Conservation (phyloP, 2,797 vertebrate species). For the Mormyrops boulengeri region DNA sequence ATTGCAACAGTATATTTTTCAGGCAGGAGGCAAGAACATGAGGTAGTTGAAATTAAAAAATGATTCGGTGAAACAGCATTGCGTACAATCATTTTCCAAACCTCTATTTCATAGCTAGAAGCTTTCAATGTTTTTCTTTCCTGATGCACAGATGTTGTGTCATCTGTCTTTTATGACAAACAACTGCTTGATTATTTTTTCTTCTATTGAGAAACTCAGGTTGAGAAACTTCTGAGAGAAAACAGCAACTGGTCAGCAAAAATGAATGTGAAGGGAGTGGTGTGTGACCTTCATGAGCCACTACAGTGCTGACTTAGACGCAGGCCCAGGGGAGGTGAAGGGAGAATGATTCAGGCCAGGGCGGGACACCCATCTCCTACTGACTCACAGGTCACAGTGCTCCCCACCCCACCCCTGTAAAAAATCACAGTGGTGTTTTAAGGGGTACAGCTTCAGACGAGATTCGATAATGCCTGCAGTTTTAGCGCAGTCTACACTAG, state of each 20-base stretch:
- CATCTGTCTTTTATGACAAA: constrained; percentile 6
- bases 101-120: not conserved
- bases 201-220: not conserved
- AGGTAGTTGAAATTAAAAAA: constrained; percentile 17
- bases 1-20: constrained; percentile 20
- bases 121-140: constrained; percentile 25
- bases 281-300: constrained; percentile 20
- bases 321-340: constrained; percentile 11
- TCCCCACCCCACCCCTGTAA: constrained; percentile 24
- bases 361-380: constrained; percentile 18
- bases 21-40: not conserved
- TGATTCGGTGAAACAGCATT: constrained; percentile 19
- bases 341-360: constrained; percentile 20
- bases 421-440: constrained; percentile 31
- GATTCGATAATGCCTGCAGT: constrained; percentile 21
- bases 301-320: constrained; percentile 25
- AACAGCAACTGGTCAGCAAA: not conserved
- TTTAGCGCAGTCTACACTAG: not conserved
- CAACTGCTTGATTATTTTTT: not conserved
- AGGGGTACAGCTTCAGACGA: constrained; percentile 19
- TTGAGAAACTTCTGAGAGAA: not conserved
- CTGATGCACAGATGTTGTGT: constrained; percentile 19
- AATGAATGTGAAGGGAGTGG: not conserved
- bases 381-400: constrained; percentile 35
- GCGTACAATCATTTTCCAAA: constrained; percentile 26